Evolutionary conservation across 92 coral and sea anemone genomes (phyloP), one percentile per base, ranked within the genome.

Genomic region (Heteractis magnifica): DNA sequence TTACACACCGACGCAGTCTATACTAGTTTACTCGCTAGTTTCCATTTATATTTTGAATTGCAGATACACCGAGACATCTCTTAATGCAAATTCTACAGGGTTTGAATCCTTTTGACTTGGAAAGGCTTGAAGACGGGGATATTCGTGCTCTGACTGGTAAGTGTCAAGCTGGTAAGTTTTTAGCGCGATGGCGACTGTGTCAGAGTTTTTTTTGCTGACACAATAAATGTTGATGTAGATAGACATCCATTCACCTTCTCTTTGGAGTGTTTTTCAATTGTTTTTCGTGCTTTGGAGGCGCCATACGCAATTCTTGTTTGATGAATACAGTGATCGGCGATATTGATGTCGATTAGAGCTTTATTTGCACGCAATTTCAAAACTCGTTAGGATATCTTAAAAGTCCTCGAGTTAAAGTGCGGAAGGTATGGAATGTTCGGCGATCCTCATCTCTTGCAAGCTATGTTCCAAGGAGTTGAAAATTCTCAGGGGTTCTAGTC

Each of bases 81-180:
- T 84, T 92, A 56, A 83, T 90, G 87, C 86, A 90, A 52, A 84
- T 92, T 68, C 78, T 89, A 53, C 83, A 75, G 72, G 70, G 87
- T 72, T 83, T 92, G 52, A 91, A 84, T 55, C 96, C 96, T 2
- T 83, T 90, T 81, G 92, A 92, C 62, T 77, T 92, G 74, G 96
- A 90, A 80, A 82, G 87, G 9, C 68, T 79, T 53, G 96, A 92
- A 77, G 89, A 87, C 48, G 92, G 72, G n/a, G 82, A 62, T 49
- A 77, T 85, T 20, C 84, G 87, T 71, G 44, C 77, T 51, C 55
- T 56, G 8, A 89, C 82, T 13, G 96, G 96, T 92, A 84, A 83
- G 85, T 76, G 19, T 34, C 44, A 34, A 34, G 44, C 44, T 34
- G 44, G 44, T 34, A 34, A 34, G 44, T 34, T 34, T 34, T 34